These are phyloP conservation scores for Gastracanthus pulcherrimus DNA, from an alignment of 2,888 invertebrate genomes.

Conservation along the genomic window DNA sequence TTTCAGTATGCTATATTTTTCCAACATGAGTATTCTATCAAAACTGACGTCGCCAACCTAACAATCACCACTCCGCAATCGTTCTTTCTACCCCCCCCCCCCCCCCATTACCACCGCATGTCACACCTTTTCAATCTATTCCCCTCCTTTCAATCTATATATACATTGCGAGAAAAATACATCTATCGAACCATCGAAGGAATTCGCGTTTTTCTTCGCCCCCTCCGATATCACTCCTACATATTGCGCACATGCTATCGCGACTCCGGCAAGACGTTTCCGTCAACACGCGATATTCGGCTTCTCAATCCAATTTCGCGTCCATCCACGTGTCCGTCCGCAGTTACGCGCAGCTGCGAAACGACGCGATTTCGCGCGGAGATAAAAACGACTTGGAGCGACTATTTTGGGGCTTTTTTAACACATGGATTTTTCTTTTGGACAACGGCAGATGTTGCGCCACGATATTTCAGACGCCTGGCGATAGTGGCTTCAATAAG, in stretches of 20 bases:
- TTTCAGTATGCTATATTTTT: too few relatives aligned
- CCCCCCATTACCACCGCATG: not conserved
- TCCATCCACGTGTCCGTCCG: not conserved
- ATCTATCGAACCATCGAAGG: not conserved
- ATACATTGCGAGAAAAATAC: constrained; percentile 7
- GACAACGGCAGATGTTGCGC: constrained; percentile 17
- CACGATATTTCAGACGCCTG: not conserved
- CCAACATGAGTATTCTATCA: too few relatives aligned
- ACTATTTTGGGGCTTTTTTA: not conserved
- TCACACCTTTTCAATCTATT: not conserved
- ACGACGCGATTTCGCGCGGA: not conserved
- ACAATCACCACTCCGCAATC: too few relatives aligned
- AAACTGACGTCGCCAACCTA: too few relatives aligned
- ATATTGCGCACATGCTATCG: not conserved
- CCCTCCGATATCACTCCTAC: not conserved
- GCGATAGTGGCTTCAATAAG: not conserved
- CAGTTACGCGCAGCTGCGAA: not conserved
- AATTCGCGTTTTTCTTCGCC: constrained; percentile 17
- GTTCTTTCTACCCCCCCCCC: too few relatives aligned
- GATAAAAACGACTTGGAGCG: too few relatives aligned
- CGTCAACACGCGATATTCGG: constrained; percentile 41
- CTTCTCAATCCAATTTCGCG: constrained; percentile 49
- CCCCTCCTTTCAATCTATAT: not conserved
- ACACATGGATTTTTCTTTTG: not conserved
- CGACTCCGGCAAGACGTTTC: constrained; percentile 16